Conservation (phyloP, 2,113 vertebrate genomes). For the Turnix velox region DNA sequence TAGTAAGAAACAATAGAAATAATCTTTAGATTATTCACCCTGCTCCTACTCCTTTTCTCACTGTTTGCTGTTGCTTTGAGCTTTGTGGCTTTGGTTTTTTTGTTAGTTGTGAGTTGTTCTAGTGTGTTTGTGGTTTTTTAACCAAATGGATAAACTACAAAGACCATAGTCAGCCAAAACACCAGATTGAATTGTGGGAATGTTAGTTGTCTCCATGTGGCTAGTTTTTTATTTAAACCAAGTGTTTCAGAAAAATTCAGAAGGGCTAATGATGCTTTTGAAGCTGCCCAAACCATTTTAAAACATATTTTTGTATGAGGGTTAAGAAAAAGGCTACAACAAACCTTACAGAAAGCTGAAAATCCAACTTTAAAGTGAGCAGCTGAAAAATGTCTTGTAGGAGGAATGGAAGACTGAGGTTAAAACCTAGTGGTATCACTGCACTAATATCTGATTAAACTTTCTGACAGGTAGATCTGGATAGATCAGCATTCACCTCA, state of each 20-base stretch:
- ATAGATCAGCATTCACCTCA: background rate
- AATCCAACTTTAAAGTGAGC: background rate
- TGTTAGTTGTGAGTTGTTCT: background rate
- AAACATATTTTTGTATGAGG: background rate
- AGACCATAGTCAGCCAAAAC: background rate
- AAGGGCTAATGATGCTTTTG: background rate
- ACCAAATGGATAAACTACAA: background rate
- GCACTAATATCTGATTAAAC: background rate
- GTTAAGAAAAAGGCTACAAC: background rate
- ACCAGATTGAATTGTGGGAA: background rate
- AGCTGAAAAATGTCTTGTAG: background rate
- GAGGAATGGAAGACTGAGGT: background rate
- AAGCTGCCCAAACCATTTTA: background rate
- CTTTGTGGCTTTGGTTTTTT: background rate
- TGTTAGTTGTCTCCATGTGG: background rate
- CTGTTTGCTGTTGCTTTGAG: accelerated
- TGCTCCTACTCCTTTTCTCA: background rate
- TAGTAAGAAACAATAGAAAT: background rate
- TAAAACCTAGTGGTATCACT: background rate
- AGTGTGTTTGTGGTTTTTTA: background rate
- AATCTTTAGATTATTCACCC: background rate
- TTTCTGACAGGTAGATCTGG: background rate
- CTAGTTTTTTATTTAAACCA: background rate
- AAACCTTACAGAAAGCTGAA: background rate
- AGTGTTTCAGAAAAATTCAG: background rate